Evolutionary conservation across 2,797 vertebrate species (phyloP), one percentile per base, ranked within the genome.

Genomic region (Chaunax sp.): DNA sequence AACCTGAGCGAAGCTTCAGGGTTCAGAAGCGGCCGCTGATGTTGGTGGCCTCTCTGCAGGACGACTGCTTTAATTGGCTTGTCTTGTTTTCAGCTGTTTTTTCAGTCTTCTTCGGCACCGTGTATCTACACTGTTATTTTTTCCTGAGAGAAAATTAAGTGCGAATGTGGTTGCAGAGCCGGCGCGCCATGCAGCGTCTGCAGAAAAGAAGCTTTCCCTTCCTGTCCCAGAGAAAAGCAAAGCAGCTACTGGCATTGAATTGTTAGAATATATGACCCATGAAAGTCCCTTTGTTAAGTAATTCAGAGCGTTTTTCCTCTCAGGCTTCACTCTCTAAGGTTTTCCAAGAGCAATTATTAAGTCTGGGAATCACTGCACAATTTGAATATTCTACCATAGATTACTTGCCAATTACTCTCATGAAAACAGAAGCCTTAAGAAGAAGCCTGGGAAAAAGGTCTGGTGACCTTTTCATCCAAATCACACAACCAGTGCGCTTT

Each of bases 31-130:
- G 23, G 15, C n/a, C n/a, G 33, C 43, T 67, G 33, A 14, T 58
- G 52, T 55, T 53, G 5, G 54, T 63, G 58, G 64, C 43, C 58
- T 69, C 33, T 60, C 64, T 25, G 19, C 55, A 60, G 28, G 60
- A 66, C 8, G 22, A 47, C 56, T 10, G 72, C 69, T 64, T 71
- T 77, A 81, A 81, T 81, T 81, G 73, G 58, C 46, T n/a, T 18
- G 33, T 5, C 11, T 52, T 47, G 15, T 51, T 53, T 68, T 46
- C 18, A 43, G 51, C 60, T 15, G 18, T 37, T 44, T n/a, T 40
- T 59, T 37, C 35, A n/a, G 9, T 54, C 15, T 52, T 13, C 10
- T 77, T 72, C 22, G 54, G 47, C 64, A 33, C 41, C 54, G 12
- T 54, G 47, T 20, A 6, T 67, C 22, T 6, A 0, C 18, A 19